phyloP scores from a whole-genome alignment of 2,797 vertebrate species.

The Morus bassanus region DNA sequence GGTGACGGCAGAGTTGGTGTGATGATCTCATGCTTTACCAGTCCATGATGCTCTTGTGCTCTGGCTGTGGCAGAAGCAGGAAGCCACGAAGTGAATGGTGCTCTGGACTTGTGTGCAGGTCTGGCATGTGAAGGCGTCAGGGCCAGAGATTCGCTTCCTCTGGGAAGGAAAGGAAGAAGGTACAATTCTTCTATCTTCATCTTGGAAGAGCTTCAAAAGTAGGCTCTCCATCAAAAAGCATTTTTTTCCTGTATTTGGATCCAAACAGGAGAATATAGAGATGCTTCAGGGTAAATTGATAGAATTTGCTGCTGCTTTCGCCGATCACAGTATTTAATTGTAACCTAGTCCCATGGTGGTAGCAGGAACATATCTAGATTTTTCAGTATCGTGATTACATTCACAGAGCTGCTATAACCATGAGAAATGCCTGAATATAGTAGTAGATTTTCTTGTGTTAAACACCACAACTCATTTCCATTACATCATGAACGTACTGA shows the following conservation, averaged over 20 bases:
- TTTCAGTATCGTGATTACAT: not conserved
- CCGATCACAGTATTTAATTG: not conserved
- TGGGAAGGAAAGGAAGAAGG: not conserved
- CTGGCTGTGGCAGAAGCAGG: not conserved
- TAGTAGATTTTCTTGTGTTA: not conserved
- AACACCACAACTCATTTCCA: not conserved
- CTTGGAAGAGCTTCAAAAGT: not conserved
- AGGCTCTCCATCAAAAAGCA: not conserved
- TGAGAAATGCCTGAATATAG: not conserved
- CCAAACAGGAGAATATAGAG: not conserved
- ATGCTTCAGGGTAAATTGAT: not conserved
- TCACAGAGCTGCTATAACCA: not conserved
- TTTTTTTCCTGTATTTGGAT: not conserved
- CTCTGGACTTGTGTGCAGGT: not conserved
- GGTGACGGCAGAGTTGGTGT: not conserved
- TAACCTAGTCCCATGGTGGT: not conserved
- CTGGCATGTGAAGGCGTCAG: rapidly evolving
- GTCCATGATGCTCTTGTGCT: too few relatives aligned
- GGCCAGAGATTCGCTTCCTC: not conserved
- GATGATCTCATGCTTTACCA: not conserved
- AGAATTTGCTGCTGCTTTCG: not conserved
- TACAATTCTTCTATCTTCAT: not conserved
- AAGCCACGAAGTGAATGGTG: not conserved
- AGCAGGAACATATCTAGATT: not conserved
- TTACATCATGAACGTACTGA: not conserved